Base-by-base conservation (phyloP, 2,888 invertebrate species). In the Epinotia ramella region DNA sequence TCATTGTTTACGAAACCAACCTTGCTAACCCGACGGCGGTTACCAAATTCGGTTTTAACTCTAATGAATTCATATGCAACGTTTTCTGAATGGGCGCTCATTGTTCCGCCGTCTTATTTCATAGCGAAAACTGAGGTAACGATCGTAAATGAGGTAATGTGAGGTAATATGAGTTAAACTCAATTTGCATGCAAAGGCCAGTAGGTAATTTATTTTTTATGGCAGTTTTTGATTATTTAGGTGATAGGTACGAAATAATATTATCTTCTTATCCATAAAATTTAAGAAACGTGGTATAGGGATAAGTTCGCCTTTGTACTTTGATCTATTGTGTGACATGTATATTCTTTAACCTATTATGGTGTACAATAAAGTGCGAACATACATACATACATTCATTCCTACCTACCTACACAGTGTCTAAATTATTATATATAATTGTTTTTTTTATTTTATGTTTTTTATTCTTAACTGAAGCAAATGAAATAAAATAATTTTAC, bases 41-140 rank as follows among this genome's bases (percentile, higher is more conserved):
- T 73, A 66, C 66, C 73, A 59, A 67, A 73, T 73, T 72, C n/a
- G 16, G 60, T 73, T 18, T 73, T 49, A 24, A 16, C 18, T 13
- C 28, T 65, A 53, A 69, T 68, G 59, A 46, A 69, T 69, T 63
- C 69, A 65, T 60, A 69, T 40, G 70, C 53, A 65, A 75, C 70
- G n/a, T 53, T 59, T 59, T 65, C 9, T 53, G 13, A 49, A 44
- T 49, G 18, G 24, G 53, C 57, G 57, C 24, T 20, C 53, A 66
- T 67, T 73, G 73, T 73, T 66, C 59, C 73, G 49, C 9, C 7
- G 33, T 9, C 24, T 44, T 66, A 67, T 73, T 60, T 70, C 40
- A 60, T 62, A 70, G 72, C 12, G 18, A 40, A 60, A 33, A 60
- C 33, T 63, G 67, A 68, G 56, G 67, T 69, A 60, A 70, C 69